Conservation (phyloP, 2,113 vertebrate species). For the Colinus virginianus region DNA sequence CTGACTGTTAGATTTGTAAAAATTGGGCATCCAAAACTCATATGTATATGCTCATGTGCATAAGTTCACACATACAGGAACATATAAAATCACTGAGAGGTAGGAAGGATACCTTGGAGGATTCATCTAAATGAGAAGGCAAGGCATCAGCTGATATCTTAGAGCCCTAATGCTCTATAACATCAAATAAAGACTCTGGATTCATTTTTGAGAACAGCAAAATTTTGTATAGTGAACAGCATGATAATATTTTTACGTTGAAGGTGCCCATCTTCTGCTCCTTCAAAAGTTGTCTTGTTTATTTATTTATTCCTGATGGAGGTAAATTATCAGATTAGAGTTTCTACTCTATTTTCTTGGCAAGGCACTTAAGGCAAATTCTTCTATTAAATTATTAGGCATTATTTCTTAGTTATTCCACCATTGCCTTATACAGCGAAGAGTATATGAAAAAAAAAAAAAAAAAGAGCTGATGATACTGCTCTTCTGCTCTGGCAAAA, state of each 20-base stretch:
- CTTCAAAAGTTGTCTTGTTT: slow-evolving; percentile 13
- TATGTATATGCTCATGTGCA: neutral
- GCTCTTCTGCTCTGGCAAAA: neutral
- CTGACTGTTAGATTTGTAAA: neutral
- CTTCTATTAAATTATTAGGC: slow-evolving; percentile 30
- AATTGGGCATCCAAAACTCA: neutral
- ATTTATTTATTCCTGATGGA: slow-evolving; percentile 32
- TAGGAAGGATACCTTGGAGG: neutral
- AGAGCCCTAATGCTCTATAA: neutral
- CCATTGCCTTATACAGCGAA: neutral
- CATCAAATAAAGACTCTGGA: neutral
- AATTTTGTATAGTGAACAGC: neutral
- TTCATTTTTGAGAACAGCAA: slow-evolving; percentile 4
- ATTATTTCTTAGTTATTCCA: slow-evolving; percentile 55
- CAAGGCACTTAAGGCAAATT: slow-evolving; percentile 1
- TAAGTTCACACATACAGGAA: neutral
- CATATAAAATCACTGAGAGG: neutral
- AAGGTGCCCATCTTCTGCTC: neutral
- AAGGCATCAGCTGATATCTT: neutral
- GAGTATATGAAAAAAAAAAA: neutral
- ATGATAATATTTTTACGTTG: neutral
- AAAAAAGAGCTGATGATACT: neutral
- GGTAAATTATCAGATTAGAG: neutral
- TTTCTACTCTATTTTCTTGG: slow-evolving; percentile 13
- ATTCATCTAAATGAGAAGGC: neutral